Conservation (phyloP, 2,797 vertebrate species). For the Urophycis tenuis region DNA sequence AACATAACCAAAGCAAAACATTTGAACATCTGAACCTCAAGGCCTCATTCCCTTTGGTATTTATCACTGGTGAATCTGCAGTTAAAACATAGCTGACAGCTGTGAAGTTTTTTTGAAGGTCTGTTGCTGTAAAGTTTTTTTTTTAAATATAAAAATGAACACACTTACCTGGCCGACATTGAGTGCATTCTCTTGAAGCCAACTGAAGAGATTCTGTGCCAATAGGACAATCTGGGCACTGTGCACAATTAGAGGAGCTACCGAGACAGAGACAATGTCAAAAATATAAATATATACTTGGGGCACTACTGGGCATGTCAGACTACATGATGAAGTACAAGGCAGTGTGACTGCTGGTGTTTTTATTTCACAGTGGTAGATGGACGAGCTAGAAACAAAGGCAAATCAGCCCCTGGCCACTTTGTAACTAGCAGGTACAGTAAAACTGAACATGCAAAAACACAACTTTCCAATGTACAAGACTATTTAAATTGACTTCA, state of each 20-base stretch:
- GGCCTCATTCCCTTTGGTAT: not conserved
- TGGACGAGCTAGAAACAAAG: not conserved
- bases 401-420: not conserved
- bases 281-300: not conserved
- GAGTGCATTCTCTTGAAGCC: conserved; percentile 64
- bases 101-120: not conserved
- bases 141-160: not conserved
- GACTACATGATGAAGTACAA: not conserved
- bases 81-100: not conserved
- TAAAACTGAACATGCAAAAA: not conserved
- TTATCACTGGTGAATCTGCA: not conserved
- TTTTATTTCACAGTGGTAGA: not conserved
- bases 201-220: conserved; percentile 71
- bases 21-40: not conserved
- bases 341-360: not conserved
- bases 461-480: not conserved
- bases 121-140: not conserved
- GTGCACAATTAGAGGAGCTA: conserved; percentile 71
- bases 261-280: not conserved
- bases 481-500: not conserved
- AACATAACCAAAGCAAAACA: conserved; percentile 18
- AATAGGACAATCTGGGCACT: conserved; percentile 68
- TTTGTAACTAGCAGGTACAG: not conserved
- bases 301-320: too few species aligned
- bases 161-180: conserved; percentile 74